Conservation (phyloP, 2,797 vertebrate species). For the Gymnodraco acuticeps region DNA sequence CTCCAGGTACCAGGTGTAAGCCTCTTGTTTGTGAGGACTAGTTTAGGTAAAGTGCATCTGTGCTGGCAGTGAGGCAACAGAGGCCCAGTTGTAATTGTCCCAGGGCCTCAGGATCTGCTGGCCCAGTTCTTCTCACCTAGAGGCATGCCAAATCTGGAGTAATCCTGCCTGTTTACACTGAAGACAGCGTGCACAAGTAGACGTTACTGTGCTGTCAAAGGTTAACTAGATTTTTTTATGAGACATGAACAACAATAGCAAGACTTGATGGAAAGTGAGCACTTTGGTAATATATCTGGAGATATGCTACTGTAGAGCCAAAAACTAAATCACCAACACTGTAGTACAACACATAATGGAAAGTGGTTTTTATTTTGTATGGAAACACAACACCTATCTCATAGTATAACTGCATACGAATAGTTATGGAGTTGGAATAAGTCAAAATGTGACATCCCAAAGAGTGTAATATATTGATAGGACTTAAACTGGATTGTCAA, state of each 20-base stretch:
- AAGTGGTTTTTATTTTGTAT: constrained; percentile 55
- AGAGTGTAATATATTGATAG: background rate
- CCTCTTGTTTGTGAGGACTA: background rate
- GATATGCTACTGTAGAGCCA: background rate
- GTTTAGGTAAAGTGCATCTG: constrained; percentile 34
- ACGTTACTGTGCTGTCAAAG: constrained; percentile 7
- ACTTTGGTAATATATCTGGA: background rate
- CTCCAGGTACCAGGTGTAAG: background rate
- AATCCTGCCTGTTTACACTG: constrained; percentile 51
- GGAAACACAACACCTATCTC: constrained; percentile 9
- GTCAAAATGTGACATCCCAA: background rate
- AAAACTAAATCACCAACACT: background rate
- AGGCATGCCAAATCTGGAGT: constrained; percentile 50
- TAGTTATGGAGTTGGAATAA: constrained; percentile 24
- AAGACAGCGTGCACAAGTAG: constrained; percentile 20
- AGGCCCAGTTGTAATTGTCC: constrained; percentile 48
- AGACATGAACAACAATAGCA: background rate
- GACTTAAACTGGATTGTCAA: constrained; percentile 35
- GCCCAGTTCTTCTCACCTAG: constrained; percentile 47
- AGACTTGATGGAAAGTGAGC: background rate
- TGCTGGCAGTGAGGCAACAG: constrained; percentile 31
- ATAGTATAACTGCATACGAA: constrained; percentile 30
- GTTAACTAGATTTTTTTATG: background rate
- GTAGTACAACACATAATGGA: constrained; percentile 11
- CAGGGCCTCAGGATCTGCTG: constrained; percentile 46